Percentiles rank a stretch among this genome's conserved stretches.
Conservation (phyloP, 2,888 invertebrate species). For the Halocaridina rubra region DNA sequence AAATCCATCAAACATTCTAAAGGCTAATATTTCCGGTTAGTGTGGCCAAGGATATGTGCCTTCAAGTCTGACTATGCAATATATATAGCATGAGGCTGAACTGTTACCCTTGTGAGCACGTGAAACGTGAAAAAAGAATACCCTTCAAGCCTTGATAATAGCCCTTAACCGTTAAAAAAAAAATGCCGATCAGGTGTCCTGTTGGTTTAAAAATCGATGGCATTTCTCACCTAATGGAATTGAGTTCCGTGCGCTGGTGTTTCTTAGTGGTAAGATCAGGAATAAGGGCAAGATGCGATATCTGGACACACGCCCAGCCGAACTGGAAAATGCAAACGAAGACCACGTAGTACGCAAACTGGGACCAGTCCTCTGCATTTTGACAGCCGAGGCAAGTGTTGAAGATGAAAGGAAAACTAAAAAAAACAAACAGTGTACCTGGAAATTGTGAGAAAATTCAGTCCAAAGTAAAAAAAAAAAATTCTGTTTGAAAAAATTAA, state of each 20-base stretch:
- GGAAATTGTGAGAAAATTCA: slow-evolving; percentile 65
- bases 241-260: slow-evolving; percentile 80
- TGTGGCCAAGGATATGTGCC: no score
- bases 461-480: background rate
- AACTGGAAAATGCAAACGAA: slow-evolving; percentile 89
- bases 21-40: no score
- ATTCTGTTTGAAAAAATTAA: no score
- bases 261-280: slow-evolving; percentile 83
- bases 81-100: no score
- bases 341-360: slow-evolving; percentile 80
- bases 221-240: slow-evolving; percentile 79
- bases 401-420: slow-evolving; percentile 90
- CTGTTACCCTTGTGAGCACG: no score
- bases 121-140: no score
- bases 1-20: no score
- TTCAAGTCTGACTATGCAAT: no score
- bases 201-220: no score
- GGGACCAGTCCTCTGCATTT: slow-evolving; percentile 71
- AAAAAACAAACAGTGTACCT: slow-evolving; percentile 81
- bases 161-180: no score
- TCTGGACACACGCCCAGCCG: slow-evolving; percentile 93
- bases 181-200: no score
- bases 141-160: no score
- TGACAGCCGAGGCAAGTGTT: slow-evolving; percentile 78
- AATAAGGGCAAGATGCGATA: slow-evolving; percentile 91